Evolutionary conservation across 2,888 invertebrate species (phyloP).

Genomic region (Pteria penguin): DNA sequence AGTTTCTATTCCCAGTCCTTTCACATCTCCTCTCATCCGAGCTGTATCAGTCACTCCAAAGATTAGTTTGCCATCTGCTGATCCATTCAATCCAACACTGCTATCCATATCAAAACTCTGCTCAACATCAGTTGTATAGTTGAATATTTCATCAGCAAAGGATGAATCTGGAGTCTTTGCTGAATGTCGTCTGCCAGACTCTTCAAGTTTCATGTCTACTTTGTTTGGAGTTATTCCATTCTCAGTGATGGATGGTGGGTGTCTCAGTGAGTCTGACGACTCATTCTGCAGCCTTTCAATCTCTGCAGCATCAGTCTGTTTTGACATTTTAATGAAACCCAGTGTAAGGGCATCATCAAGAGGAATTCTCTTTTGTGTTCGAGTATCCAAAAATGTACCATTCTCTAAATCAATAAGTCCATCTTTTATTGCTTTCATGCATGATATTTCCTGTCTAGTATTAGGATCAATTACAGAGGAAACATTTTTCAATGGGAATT

Average conservation of each 20-base stretch:
- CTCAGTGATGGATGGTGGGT: slow-evolving; percentile 44
- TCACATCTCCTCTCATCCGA: slow-evolving; percentile 47
- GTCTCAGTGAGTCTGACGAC: slow-evolving; percentile 49
- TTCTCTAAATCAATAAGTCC: slow-evolving; percentile 79
- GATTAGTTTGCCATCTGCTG: slow-evolving; percentile 47
- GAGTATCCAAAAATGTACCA: slow-evolving; percentile 91
- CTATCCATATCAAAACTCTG: slow-evolving; percentile 47
- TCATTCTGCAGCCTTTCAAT: slow-evolving; percentile 65
- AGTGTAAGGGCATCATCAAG: slow-evolving; percentile 91
- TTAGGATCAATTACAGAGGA: slow-evolving; percentile 86
- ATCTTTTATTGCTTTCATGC: slow-evolving; percentile 70
- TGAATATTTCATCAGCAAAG: slow-evolving; percentile 67
- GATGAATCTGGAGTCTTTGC: slow-evolving; percentile 49
- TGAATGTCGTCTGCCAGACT: slow-evolving; percentile 55
- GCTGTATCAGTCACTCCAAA: slow-evolving; percentile 41
- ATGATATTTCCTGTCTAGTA: slow-evolving; percentile 82
- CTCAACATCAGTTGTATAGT: slow-evolving; percentile 68
- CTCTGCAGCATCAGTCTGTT: slow-evolving; percentile 65
- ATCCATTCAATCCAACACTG: slow-evolving; percentile 42
- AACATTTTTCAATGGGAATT: slow-evolving; percentile 68
- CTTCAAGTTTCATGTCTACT: slow-evolving; percentile 73
- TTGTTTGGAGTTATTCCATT: slow-evolving; percentile 59
- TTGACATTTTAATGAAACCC: slow-evolving; percentile 82
- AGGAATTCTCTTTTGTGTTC: slow-evolving; percentile 88
- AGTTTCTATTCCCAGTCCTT: slow-evolving; percentile 40